Conservation (phyloP, 2,113 vertebrate species). For the Leptobrachium leishanense region DNA sequence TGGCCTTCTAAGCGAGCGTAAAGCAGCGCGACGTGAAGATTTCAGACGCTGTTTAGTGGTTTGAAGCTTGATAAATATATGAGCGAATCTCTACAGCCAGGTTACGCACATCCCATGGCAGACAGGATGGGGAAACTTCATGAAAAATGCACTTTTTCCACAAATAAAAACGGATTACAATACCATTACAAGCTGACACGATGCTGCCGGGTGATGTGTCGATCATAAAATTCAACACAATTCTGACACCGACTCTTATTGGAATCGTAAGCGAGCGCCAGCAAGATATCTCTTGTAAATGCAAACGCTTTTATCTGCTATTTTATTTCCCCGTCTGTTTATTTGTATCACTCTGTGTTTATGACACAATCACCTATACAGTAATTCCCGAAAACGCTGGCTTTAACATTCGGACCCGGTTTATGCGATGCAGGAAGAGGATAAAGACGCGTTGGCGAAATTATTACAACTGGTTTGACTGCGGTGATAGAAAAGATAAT, state of each 20-base stretch:
- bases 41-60: background rate
- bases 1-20: background rate
- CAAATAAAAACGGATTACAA: conserved; percentile 3
- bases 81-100: background rate
- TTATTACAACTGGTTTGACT: background rate
- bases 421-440: background rate
- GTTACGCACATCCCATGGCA: background rate
- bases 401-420: background rate
- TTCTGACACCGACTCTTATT: background rate
- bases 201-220: background rate
- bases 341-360: background rate
- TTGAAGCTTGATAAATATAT: background rate
- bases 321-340: background rate
- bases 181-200: background rate
- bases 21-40: background rate
- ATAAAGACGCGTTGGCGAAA: background rate
- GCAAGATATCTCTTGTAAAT: background rate
- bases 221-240: background rate
- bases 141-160: background rate
- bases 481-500: background rate
- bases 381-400: background rate
- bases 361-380: background rate
- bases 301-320: background rate
- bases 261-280: background rate
- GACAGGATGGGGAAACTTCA: background rate